Evolutionary conservation across 2,113 vertebrate genomes (phyloP).

Genomic region (Rhinichthys klamathensis): DNA sequence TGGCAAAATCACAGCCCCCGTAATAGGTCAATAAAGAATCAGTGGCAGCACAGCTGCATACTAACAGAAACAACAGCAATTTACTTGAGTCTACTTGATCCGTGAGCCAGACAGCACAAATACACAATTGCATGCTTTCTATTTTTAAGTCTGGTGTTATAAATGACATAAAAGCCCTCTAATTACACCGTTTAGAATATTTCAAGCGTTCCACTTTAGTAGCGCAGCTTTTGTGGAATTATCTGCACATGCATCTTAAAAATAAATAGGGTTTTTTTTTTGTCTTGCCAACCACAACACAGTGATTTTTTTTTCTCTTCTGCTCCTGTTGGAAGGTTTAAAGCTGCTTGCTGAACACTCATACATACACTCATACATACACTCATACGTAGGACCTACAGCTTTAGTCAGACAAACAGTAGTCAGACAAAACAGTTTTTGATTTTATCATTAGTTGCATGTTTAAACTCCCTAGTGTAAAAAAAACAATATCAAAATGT

Average conservation of each 20-base stretch:
- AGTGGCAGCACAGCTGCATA: conserved; percentile 12
- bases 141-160: conserved; percentile 58
- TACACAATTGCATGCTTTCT: conserved; percentile 49
- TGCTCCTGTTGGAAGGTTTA: background rate
- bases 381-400: background rate
- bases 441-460: background rate
- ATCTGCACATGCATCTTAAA: conserved; percentile 62
- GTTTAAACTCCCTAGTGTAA: background rate
- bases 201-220: conserved; percentile 61
- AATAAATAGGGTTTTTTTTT: conserved; percentile 59
- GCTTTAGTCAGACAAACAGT: background rate
- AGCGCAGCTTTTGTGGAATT: conserved; percentile 57
- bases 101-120: conserved; percentile 20
- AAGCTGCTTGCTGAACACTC: conserved; percentile 6
- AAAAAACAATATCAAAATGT: no score
- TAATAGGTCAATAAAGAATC: conserved; percentile 23
- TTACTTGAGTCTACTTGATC: conserved; percentile 34
- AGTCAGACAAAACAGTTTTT: background rate
- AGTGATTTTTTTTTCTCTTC: conserved; percentile 11
- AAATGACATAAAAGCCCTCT: conserved; percentile 54
- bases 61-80: conserved; percentile 33
- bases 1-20: background rate
- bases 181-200: conserved; percentile 65
- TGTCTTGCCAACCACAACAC: conserved; percentile 58
- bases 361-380: no score